Evolutionary conservation across 2,888 invertebrate species (phyloP), one percentile per base, ranked within the genome.

Genomic region (Pandemis heparana): DNA sequence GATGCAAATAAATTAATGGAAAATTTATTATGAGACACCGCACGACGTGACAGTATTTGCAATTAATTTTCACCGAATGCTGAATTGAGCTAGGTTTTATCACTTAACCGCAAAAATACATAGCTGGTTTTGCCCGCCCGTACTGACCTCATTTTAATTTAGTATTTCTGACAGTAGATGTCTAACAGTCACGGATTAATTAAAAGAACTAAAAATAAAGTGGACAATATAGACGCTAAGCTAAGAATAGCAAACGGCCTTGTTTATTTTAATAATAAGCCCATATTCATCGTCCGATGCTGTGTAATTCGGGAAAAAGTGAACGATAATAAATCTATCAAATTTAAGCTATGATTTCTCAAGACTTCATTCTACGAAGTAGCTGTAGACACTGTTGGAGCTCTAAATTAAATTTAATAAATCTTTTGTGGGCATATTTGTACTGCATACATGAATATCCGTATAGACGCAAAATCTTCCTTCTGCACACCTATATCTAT

Each of bases 171-270:
- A 63, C 63, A 70, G 61, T 70, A 61, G 64, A 18, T 64, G 38
- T 51, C 12, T 48, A 46, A 69, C 51, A 53, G 74, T 65, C 64
- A 18, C 64, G 16, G 43, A 69, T 53, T 65, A 74, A 74, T 74
- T 74, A 74, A 74, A 64, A 65, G 60, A 53, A 43, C 65, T 74
- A 74, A 74, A 74, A 74, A 74, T 72, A 70, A 70, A 74, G 65
- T 61, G 74, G 70, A 23, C 59, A 69, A 41, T 41, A 43, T 61
- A 39, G 46, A 63, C 68, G 59, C 46, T 56, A 64, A 39, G 65
- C 65, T 61, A 74, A 41, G 63, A 65, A 65, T 74, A 51, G 65
- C 23, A 41, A 62, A 46, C 23, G 53, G 43, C 61, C 63, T 59
- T 64, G 48, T 64, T 69, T n/a, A 16, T 48, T 63, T 59, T n/a